These are phyloP conservation scores for Indri indri DNA, from an alignment of 2,113 vertebrate genomes.

Conservation along the genomic window DNA sequence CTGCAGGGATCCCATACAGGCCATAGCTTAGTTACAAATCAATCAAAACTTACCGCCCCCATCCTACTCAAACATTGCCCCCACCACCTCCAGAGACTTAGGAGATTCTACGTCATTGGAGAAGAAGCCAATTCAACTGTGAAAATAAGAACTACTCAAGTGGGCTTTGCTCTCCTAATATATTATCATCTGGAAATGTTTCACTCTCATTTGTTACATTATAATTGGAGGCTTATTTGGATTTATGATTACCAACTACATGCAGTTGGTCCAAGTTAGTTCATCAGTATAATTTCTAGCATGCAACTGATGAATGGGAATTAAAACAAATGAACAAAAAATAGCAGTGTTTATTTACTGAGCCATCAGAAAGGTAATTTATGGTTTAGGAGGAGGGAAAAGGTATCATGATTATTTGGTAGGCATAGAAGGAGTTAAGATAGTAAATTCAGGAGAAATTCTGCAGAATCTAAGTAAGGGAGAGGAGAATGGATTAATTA, in stretches of 20 bases:
- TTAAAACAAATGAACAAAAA: neutral
- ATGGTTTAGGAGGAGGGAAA: neutral
- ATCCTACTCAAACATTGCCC: accelerated
- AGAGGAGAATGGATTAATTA: neutral
- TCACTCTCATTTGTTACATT: neutral
- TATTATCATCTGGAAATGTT: neutral
- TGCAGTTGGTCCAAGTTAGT: neutral
- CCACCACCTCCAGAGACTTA: neutral
- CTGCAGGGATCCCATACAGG: neutral
- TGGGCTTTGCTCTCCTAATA: neutral
- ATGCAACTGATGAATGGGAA: neutral
- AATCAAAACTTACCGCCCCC: accelerated
- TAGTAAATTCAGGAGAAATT: neutral
- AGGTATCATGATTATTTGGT: neutral
- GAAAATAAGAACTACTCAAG: neutral
- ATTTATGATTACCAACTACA: neutral
- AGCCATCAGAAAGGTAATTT: neutral
- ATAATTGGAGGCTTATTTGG: neutral
- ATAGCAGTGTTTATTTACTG: neutral
- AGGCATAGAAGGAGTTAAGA: neutral
- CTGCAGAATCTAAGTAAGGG: neutral
- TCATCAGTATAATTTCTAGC: neutral
- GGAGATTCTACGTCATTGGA: neutral
- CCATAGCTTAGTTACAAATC: neutral
- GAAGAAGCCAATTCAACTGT: neutral